These are phyloP conservation scores for Capitulum mitella DNA, from an alignment of 2,888 invertebrate genomes.

Conservation along the genomic window DNA sequence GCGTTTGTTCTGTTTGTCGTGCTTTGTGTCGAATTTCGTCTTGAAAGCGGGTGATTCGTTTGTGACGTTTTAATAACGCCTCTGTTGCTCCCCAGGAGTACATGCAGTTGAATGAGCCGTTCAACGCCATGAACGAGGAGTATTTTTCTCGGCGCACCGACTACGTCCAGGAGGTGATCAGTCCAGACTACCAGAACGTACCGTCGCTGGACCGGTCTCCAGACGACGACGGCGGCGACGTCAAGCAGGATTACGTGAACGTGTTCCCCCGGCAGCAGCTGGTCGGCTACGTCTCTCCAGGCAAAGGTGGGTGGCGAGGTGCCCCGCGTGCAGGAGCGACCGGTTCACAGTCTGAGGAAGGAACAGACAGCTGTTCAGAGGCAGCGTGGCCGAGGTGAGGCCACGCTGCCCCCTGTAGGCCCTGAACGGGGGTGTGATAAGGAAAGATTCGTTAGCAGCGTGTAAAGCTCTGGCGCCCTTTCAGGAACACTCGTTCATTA, in stretches of 20 bases:
- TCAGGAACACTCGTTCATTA: not conserved
- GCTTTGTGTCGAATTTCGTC: too few species aligned
- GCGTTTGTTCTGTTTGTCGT: too few species aligned
- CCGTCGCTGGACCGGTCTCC: not conserved
- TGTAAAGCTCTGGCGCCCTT: not conserved
- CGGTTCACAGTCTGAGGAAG: too few species aligned
- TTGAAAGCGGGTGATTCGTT: too few species aligned
- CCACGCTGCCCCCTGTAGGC: too few species aligned
- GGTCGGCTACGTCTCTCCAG: not conserved
- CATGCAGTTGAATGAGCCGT: slow-evolving; percentile 31
- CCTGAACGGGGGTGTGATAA: not conserved
- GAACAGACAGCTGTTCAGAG: not conserved
- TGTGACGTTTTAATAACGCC: too few species aligned
- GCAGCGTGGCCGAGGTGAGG: too few species aligned
- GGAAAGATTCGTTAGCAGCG: not conserved
- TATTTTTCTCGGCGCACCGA: slow-evolving; percentile 31
- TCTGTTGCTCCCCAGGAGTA: slow-evolving; percentile 30
- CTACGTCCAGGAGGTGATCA: slow-evolving; percentile 32
- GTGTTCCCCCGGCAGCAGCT: not conserved
- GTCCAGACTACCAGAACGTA: slow-evolving; percentile 33
- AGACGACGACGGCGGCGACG: not conserved
- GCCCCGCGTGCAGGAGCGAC: too few species aligned
- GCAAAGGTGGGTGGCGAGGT: not conserved
- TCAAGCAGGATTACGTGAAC: not conserved
- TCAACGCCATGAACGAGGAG: slow-evolving; percentile 31